Conservation (phyloP, 2,113 vertebrate genomes). For the Cromileptes altivelis region DNA sequence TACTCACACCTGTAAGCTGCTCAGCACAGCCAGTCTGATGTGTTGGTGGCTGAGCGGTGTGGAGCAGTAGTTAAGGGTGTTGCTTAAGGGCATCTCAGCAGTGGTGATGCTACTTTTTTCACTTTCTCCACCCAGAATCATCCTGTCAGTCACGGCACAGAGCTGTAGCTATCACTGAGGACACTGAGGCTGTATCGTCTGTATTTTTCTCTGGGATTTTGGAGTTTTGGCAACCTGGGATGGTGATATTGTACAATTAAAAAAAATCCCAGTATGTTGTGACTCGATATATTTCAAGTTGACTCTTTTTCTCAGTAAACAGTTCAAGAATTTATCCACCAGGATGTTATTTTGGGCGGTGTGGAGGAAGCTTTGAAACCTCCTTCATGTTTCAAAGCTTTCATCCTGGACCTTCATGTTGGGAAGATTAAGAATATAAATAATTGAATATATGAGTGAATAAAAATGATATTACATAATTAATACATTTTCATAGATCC, state of each 20-base stretch:
- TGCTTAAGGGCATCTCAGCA: not conserved
- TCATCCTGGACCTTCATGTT: not conserved
- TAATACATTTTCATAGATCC: not conserved
- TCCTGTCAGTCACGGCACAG: not conserved
- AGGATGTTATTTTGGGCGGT: not conserved
- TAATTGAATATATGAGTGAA: not conserved
- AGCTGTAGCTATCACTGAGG: not conserved
- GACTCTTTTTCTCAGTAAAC: not conserved
- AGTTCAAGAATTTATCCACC: not conserved
- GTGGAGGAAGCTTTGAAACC: not conserved
- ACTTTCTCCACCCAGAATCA: not conserved
- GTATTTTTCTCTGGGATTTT: not conserved
- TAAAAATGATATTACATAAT: constrained; percentile 6
- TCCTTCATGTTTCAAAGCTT: not conserved
- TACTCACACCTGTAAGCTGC: not conserved
- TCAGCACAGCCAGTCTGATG: not conserved
- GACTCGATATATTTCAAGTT: not conserved
- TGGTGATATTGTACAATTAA: not conserved
- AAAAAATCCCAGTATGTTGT: not conserved
- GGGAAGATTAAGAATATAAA: not conserved
- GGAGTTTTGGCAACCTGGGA: not conserved
- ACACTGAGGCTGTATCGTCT: not conserved
- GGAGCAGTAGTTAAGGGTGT: not conserved
- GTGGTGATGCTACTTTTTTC: not conserved
- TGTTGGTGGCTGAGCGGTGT: not conserved